phyloP scores from a whole-genome alignment of 1,140 invertebrate species.

The Drosophila repleta region DNA sequence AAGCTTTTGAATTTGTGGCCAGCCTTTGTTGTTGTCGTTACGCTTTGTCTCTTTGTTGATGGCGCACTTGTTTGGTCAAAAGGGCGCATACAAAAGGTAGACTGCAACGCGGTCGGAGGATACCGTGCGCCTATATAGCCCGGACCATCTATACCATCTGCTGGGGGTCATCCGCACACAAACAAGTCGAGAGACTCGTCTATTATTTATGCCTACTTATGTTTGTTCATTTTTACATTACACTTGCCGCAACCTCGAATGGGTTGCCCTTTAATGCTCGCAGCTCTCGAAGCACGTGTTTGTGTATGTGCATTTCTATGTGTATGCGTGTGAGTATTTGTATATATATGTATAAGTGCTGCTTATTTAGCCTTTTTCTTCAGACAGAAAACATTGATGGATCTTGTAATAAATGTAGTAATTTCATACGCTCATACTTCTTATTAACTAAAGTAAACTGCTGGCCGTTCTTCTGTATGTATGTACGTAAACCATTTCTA shows the following conservation, averaged over 20 bases:
- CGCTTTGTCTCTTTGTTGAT: slow-evolving; percentile 63
- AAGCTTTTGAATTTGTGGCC: slow-evolving; percentile 57
- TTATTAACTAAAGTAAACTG: too few relatives aligned
- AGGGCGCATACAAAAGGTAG: slow-evolving; percentile 69
- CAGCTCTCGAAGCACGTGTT: not conserved
- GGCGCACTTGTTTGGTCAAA: slow-evolving; percentile 76
- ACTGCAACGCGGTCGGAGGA: slow-evolving; percentile 46
- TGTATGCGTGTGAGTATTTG: too few relatives aligned
- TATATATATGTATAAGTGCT: not conserved
- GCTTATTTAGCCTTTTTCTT: too few relatives aligned
- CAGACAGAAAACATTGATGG: too few relatives aligned
- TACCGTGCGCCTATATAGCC: not conserved
- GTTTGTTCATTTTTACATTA: slow-evolving; percentile 60
- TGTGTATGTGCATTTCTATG: not conserved
- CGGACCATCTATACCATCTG: slow-evolving; percentile 16
- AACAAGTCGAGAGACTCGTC: slow-evolving; percentile 22
- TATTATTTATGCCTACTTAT: slow-evolving; percentile 67
- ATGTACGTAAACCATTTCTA: too few relatives aligned
- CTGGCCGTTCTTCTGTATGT: too few relatives aligned
- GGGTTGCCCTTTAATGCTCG: slow-evolving; percentile 22
- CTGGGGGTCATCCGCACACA: slow-evolving; percentile 15
- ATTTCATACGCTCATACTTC: too few relatives aligned
- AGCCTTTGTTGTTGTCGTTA: slow-evolving; percentile 55
- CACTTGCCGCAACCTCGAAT: slow-evolving; percentile 37
- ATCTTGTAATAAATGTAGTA: too few relatives aligned